Base-by-base conservation (phyloP, 1,140 invertebrate species). In the Macrosteles quadrilineatus region DNA sequence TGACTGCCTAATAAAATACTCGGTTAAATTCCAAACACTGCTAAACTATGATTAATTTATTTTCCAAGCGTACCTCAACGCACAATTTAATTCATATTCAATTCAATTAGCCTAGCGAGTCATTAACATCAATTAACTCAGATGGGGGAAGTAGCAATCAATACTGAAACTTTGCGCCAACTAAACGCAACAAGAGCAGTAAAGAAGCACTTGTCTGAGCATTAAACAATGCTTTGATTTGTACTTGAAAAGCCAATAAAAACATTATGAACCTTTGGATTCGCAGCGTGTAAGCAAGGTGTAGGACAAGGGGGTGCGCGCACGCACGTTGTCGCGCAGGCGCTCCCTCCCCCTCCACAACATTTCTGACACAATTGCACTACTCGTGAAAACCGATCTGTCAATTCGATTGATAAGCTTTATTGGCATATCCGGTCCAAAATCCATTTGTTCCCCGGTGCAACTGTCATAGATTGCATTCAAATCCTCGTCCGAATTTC, bases 161-260 rank as follows among this genome's bases (percentile, higher is more conserved):
- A n/a, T n/a, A n/a, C n/a, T n/a, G n/a, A n/a, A n/a, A n/a, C n/a
- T n/a, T n/a, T n/a, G n/a, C n/a, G n/a, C n/a, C n/a, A n/a, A n/a
- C n/a, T n/a, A n/a, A n/a, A n/a, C n/a, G n/a, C n/a, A n/a, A n/a
- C n/a, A n/a, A n/a, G n/a, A n/a, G n/a, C n/a, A n/a, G n/a, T 27
- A 59, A 25, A 14, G 55, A 6, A n/a, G n/a, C 55, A 59, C 23
- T 59, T 59, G 55, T 59, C 55, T 59, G 55, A 21, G 55, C 25
- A n/a, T 59, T 29, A 59, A 59, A 59, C 55, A 59, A 59, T 59
- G 23, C 55, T 59, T 59, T 59, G 55, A 59, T 59, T 59, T 59
- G 55, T 29, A 27, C 55, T 59, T 59, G 55, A 59, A 59, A 59
- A 59, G 25, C 55, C 55, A 59, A 59, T 59, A 59, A 59, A 59